Evolutionary conservation across 2,797 vertebrate species (phyloP), one percentile per base, ranked within the genome.

Genomic region (Rhynchonycteris naso): DNA sequence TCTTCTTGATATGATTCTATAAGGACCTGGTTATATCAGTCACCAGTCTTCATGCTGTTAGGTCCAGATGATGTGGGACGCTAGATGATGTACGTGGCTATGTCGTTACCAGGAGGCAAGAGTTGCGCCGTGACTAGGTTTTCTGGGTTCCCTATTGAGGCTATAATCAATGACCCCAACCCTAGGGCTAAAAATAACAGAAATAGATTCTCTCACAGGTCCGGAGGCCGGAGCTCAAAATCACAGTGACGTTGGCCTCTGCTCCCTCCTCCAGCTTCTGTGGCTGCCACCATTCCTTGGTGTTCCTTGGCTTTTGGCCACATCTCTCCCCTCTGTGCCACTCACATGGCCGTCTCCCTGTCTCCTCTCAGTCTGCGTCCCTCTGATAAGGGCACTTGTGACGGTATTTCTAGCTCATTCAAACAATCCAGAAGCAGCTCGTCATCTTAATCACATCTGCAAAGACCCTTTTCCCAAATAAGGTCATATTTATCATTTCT

Each of bases 281-380:
- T 7, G 24, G 35, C 38, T 0, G 24, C 59, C 68, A 3, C 21
- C 11, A 0, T 14, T 14, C 56, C 33, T 11, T 1, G 43, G 28
- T 14, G 85, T 4, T 15, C 84, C 35, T 13, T 8, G 61, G 50
- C 58, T 71, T 14, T 4, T 3, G 52, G 74, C 21, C 68, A 21
- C 28, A 1, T 38, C 4, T 0, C 35, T 7, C 47, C n/a, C 10
- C 0, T 50, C 26, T 11, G 19, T 5, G 1, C 4, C 0, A 1
- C 2, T 12, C 4, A 0, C 2, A 1, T 0, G 10, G 63, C 26
- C 18, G 10, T 63, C 43, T 61, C 43, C 35, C 38, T 6, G 19
- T 11, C n/a, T 1, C 0, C 38, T 35, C 2, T 11, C n/a, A 5
- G 1, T 0, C 30, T 7, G 5, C 1, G 21, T 30, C 50, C 22